These are phyloP conservation scores for Drosophila pallidifrons DNA, from an alignment of 1,140 invertebrate genomes.

Conservation along the genomic window DNA sequence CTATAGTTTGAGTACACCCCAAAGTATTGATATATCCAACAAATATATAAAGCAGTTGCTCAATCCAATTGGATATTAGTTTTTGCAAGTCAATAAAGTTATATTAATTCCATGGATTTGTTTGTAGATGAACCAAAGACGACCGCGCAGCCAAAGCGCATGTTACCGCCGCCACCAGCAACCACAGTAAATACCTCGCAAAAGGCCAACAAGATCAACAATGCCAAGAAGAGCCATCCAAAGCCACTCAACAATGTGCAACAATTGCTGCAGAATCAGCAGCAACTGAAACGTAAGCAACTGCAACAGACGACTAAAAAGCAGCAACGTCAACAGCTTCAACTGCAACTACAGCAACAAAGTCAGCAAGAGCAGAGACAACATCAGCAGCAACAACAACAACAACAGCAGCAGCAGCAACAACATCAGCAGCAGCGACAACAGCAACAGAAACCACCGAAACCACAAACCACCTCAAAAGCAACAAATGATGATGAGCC, in stretches of 20 bases:
- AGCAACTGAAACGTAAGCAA: slow-evolving; percentile 11
- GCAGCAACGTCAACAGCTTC: slow-evolving; percentile 22
- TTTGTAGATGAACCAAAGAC: neutral
- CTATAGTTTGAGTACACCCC: slow-evolving; percentile 43
- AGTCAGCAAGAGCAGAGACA: slow-evolving; percentile 27
- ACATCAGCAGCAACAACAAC: slow-evolving; percentile 24
- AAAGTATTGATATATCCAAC: slow-evolving; percentile 34
- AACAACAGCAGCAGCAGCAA: slow-evolving; percentile 36
- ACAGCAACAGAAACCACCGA: slow-evolving; percentile 29
- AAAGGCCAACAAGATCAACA: slow-evolving; percentile 14
- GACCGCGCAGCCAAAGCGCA: neutral
- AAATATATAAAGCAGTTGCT: slow-evolving; percentile 47
- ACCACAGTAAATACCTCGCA: neutral
- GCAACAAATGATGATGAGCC: slow-evolving; percentile 47
- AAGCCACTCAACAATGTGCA: slow-evolving; percentile 26
- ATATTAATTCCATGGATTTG: neutral
- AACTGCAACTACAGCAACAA: slow-evolving; percentile 22
- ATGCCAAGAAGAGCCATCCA: slow-evolving; percentile 16
- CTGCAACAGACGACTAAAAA: slow-evolving; percentile 31
- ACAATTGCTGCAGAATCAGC: slow-evolving; percentile 31
- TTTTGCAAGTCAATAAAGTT: neutral
- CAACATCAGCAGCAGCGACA: neutral
- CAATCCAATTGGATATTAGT: slow-evolving; percentile 60
- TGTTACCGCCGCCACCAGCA: neutral
- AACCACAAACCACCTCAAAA: slow-evolving; percentile 37